Base-by-base conservation (phyloP, 2,888 invertebrate genomes). In the Phrixothrix hirtus region DNA sequence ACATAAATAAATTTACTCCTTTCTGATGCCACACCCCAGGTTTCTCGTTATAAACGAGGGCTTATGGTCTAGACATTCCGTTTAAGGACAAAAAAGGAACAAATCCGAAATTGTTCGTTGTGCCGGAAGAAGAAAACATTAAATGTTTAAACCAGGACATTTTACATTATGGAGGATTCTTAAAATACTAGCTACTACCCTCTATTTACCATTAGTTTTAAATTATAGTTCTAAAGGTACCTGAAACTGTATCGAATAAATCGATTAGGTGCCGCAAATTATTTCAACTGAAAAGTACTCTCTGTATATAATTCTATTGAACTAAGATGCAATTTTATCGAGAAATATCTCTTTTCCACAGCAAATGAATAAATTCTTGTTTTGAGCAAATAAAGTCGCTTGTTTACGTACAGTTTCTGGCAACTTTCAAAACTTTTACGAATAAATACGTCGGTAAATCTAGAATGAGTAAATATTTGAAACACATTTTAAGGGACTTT, bases 1-100 rank as follows among this genome's bases (percentile, higher is more conserved):
- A 52, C 52, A 52, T 52, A 52, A 52, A 46, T 52, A 52, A 47
- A 52, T 47, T 46, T 32, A 47, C 47, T 47, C 42, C 46, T 52
- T 47, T 52, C 45, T 47, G 13, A 47, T 52, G 46, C 47, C 42
- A 37, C 52, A 52, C 52, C 52, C 52, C 34, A 16, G 52, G 47
- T 35, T 46, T 35, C 52, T 52, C 34, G 39, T 47, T 44, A 42
- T 46, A 47, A 35, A 31, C 46, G 41, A 43, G 39, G 45, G 42
- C 41, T 42, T 52, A 41, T 41, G 13, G 30, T 16, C 45, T 16
- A 44, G 42, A 50, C 42, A 30, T 35, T 44, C 35, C 34, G 41
- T 41, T 41, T 41, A 31, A 17, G 41, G 46, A 35, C 27, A 35
- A 44, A 44, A 36, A 44, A 31, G 12, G 29, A 35, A 46, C 46